A percentile compares a stretch with the other conserved stretches of the same genome.
These are phyloP conservation scores for Delia radicum DNA, from an alignment of 1,140 invertebrate species.

Conservation along the genomic window DNA sequence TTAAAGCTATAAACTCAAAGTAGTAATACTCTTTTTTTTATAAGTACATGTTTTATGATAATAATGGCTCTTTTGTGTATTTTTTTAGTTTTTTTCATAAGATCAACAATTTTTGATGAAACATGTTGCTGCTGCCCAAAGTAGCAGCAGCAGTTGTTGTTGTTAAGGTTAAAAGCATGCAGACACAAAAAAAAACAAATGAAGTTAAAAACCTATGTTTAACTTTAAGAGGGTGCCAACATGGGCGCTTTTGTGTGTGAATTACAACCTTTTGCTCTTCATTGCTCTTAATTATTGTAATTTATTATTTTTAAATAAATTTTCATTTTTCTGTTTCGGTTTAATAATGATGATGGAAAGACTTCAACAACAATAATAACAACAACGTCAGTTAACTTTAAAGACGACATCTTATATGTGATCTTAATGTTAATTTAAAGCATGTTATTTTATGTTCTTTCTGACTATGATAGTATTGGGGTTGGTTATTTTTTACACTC, in stretches of 20 bases:
- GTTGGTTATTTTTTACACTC: too few species aligned
- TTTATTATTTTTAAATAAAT: conserved; percentile 30
- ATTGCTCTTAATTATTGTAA: conserved; percentile 32
- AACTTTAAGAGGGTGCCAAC: conserved; percentile 32
- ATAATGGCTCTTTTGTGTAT: neutral
- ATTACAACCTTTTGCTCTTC: conserved; percentile 31
- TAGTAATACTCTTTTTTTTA: neutral
- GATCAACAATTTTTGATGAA: neutral
- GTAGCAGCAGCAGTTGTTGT: neutral
- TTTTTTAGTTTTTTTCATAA: neutral
- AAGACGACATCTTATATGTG: neutral
- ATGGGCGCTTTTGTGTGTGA: conserved; percentile 29
- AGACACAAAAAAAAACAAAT: neutral
- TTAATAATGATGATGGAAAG: neutral
- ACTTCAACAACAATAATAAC: neutral
- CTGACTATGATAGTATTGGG: too few species aligned
- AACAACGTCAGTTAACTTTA: neutral
- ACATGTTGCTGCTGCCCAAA: too few species aligned
- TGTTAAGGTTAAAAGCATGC: conserved; percentile 3
- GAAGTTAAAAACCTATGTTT: conserved; percentile 27
- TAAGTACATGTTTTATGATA: neutral
- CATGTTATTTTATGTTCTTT: neutral
- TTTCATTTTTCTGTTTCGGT: neutral
- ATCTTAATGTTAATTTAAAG: neutral
- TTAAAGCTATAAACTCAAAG: neutral